phyloP scores from a whole-genome alignment of 2,797 vertebrate species.

The Tiaroga cobitis region DNA sequence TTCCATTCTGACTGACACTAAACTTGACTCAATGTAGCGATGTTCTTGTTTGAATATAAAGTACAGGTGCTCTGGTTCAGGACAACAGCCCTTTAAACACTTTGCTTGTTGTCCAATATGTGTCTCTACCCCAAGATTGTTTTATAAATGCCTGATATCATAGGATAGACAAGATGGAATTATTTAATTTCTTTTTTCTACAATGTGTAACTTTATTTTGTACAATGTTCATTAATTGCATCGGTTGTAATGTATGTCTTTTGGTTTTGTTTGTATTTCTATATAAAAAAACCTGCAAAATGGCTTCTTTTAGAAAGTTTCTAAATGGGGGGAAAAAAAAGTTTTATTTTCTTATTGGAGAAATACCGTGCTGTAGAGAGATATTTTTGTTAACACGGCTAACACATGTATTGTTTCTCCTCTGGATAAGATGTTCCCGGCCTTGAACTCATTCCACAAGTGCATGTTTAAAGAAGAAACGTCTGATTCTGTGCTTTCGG shows the following conservation, averaged over 20 bases:
- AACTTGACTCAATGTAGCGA: background rate
- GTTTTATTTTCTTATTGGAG: conserved; percentile 55
- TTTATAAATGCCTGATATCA: conserved; percentile 60
- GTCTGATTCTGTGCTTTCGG: background rate
- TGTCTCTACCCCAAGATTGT: conserved; percentile 62
- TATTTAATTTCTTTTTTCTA: conserved; percentile 66
- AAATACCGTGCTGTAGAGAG: conserved; percentile 55
- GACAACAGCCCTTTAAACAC: conserved; percentile 44
- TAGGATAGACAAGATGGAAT: conserved; percentile 63
- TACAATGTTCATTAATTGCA: conserved; percentile 57
- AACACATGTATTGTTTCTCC: background rate
- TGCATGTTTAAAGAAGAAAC: conserved; percentile 12
- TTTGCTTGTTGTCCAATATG: conserved; percentile 23
- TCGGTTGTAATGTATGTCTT: conserved; percentile 55
- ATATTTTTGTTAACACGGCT: conserved; percentile 55
- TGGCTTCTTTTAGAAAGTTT: conserved; percentile 56
- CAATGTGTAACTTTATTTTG: conserved; percentile 57
- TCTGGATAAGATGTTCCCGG: conserved; percentile 6
- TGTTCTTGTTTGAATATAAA: background rate
- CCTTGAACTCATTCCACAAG: background rate
- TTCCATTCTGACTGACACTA: background rate
- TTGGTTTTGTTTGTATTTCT: conserved; percentile 64
- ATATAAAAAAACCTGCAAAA: conserved; percentile 48
- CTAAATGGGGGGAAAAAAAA: background rate
- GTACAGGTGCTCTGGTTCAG: conserved; percentile 26